Base-by-base conservation (phyloP, 2,888 invertebrate species). In the Heteromurus nitidus region DNA sequence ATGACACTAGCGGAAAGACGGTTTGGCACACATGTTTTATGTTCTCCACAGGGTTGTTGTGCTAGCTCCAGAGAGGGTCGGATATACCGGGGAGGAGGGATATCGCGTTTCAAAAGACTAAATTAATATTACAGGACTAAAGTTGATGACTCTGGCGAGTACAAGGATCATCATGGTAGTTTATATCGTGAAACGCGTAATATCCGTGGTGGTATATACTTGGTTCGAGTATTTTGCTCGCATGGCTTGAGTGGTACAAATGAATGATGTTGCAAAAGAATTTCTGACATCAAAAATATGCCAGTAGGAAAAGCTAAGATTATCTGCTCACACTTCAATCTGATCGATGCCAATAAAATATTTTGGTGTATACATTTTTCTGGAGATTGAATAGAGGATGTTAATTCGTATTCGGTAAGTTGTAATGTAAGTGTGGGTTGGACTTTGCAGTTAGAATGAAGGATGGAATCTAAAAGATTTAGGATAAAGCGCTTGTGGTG, bases 11-110 rank as follows among this genome's bases (percentile, higher is more conserved):
- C 74, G 74, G 74, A 74, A 74, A 55, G 50, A n/a, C 11, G 11
- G 74, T 65, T 55, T 64, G 74, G 74, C 65, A 64, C 74, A 74
- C 74, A 74, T 74, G 65, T 53, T 74, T 65, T 74, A 65, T 74
- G 42, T 26, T 74, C 74, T 65, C 74, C 55, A 47, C 74, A 74
- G 74, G 74, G 74, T 47, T 47, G 47, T 47, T 47, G 5, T 47
- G 16, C 7, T 47, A 3, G 47, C n/a, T n/a, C n/a, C n/a, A n/a
- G 13, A 13, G 36, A 36, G 36, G 11, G 50, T 50, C n/a, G n/a
- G 7, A 11, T 50, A 5, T 50, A 36, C 36, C 13, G 13, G 47
- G 22, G 3, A 24, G 55, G 22, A 22, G 7, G 55, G 55, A 55
- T n/a, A 50, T 67, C n/a, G n/a, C n/a, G 36, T 18, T 26, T 60